These are phyloP conservation scores for Diadegma fenestrale DNA, from an alignment of 2,888 invertebrate genomes.

Conservation along the genomic window DNA sequence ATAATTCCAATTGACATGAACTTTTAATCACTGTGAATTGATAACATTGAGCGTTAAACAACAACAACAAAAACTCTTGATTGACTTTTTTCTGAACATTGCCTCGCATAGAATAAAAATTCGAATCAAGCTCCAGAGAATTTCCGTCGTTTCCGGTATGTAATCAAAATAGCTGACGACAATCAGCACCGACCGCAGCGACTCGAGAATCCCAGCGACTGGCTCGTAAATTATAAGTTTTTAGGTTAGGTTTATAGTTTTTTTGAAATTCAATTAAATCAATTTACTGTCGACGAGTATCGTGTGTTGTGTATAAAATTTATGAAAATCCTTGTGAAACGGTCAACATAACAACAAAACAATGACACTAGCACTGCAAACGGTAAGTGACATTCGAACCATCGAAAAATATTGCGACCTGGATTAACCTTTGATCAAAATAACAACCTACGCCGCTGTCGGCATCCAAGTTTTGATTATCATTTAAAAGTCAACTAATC, in stretches of 20 bases:
- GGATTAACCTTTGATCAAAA: neutral
- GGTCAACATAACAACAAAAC: constrained; percentile 9
- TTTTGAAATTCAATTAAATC: neutral
- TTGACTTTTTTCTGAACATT: no score
- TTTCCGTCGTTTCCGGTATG: no score
- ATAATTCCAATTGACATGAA: neutral
- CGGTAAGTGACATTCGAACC: constrained; percentile 49
- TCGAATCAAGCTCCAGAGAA: no score
- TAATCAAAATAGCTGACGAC: no score
- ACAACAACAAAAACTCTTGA: no score
- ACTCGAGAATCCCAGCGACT: no score
- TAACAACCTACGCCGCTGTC: constrained; percentile 18
- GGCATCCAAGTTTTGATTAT: neutral
- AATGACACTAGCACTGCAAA: constrained; percentile 51
- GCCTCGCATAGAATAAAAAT: no score
- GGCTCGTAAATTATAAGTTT: neutral
- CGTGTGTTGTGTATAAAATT: constrained; percentile 1
- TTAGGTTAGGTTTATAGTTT: neutral
- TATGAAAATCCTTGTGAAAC: neutral
- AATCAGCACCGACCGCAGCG: no score
- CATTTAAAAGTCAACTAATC: neutral
- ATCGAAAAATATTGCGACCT: neutral
- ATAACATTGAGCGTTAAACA: no score
- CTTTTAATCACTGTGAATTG: no score
- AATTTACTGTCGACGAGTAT: neutral